phyloP scores from a whole-genome alignment of 2,888 invertebrate genomes.

The Scaptomyza cyrtandrae region DNA sequence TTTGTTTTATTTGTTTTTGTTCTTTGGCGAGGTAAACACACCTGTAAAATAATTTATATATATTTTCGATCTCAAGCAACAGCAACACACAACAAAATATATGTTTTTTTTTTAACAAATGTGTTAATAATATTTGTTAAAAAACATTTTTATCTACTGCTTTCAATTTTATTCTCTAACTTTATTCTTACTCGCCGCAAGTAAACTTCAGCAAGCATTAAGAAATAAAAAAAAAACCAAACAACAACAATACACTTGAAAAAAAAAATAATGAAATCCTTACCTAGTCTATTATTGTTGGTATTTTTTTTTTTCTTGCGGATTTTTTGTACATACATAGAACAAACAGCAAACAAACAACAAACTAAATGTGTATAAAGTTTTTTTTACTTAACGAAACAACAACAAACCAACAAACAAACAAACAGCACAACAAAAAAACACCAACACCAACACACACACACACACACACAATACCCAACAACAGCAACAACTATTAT shows the following conservation, averaged over 20 bases:
- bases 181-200: constrained; percentile 55
- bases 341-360: constrained; percentile 25
- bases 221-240: constrained; percentile 25
- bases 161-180: constrained; percentile 57
- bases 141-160: constrained; percentile 49
- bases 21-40: constrained; percentile 32
- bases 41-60: constrained; percentile 56
- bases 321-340: constrained; percentile 39
- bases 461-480: constrained; percentile 20
- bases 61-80: constrained; percentile 40
- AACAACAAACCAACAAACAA: constrained; percentile 44
- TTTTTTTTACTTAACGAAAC: constrained; percentile 25
- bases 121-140: constrained; percentile 55
- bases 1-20: no score
- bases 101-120: constrained; percentile 17
- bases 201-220: constrained; percentile 38
- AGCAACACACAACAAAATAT: constrained; percentile 8
- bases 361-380: constrained; percentile 33
- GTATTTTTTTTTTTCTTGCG: constrained; percentile 27
- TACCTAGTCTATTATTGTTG: constrained; percentile 13
- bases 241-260: constrained; percentile 17
- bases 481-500: constrained; percentile 24
- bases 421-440: constrained; percentile 37
- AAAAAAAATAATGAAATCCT: constrained; percentile 3
- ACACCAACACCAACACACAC: constrained; percentile 9